Evolutionary conservation across 2,113 vertebrate species (phyloP).

Genomic region (Kobus ellipsiprymnus): DNA sequence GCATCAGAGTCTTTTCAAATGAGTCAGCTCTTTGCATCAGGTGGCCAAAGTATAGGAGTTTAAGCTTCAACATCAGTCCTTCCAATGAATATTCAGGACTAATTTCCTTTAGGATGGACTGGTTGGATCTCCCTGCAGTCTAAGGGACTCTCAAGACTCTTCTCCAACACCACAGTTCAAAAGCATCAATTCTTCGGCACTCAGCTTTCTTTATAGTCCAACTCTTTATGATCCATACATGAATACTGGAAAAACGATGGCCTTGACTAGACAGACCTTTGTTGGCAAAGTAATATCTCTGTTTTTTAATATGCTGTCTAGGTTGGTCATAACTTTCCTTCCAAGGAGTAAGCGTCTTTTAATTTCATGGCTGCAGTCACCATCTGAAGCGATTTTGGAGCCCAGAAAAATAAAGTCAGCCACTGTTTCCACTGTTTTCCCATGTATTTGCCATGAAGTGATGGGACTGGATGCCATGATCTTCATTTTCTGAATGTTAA

Average conservation of each 20-base stretch:
- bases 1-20: background rate
- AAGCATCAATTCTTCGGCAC: fast-evolving
- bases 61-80: background rate
- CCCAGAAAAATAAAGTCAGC: too few relatives aligned
- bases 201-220: background rate
- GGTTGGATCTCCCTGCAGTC: background rate
- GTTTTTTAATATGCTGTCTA: background rate
- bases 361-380: background rate
- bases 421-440: too few relatives aligned
- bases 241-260: background rate
- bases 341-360: background rate
- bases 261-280: background rate
- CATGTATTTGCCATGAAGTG: too few relatives aligned
- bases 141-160: background rate
- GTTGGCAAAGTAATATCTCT: background rate
- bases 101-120: background rate
- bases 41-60: background rate
- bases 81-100: background rate
- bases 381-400: background rate
- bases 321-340: background rate
- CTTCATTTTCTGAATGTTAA: too few relatives aligned
- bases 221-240: background rate
- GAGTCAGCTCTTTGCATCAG: background rate
- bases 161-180: background rate
- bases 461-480: too few relatives aligned